phyloP scores from a whole-genome alignment of 2,888 invertebrate species.

The Himalopsyche anomala region DNA sequence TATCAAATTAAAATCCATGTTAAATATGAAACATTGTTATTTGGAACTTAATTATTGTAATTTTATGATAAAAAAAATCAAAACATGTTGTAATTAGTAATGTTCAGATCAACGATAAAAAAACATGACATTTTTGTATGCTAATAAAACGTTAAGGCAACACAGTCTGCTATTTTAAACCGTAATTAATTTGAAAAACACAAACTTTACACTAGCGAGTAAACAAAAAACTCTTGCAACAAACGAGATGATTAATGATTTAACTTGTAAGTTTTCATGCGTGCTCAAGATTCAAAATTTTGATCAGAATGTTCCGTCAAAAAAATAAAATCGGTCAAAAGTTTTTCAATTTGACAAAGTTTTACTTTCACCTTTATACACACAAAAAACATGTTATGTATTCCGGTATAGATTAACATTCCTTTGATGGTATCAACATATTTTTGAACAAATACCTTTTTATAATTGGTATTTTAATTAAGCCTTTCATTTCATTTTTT shows the following conservation, averaged over 20 bases:
- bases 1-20: too few relatives aligned
- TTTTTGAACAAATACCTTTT: too few relatives aligned
- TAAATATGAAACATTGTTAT: too few relatives aligned
- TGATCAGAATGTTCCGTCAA: slow-evolving; percentile 1
- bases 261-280: slow-evolving; percentile 34
- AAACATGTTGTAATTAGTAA: slow-evolving; percentile 5
- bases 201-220: background rate
- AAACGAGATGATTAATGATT: slow-evolving; percentile 37
- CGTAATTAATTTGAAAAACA: slow-evolving; percentile 6
- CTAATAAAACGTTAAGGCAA: slow-evolving; percentile 17
- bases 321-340: background rate
- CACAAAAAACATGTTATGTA: too few relatives aligned
- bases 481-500: too few relatives aligned
- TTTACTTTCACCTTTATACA: background rate
- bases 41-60: too few relatives aligned
- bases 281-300: slow-evolving; percentile 27
- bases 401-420: too few relatives aligned
- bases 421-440: too few relatives aligned
- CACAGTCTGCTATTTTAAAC: background rate
- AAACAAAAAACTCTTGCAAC: background rate
- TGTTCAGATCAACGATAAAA: slow-evolving; percentile 16
- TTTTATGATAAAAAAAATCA: background rate
- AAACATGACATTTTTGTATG: slow-evolving; percentile 38
- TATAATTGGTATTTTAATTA: too few relatives aligned
- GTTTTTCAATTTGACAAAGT: slow-evolving; percentile 10